Evolutionary conservation across 2,797 vertebrate species (phyloP).

Genomic region (Cyprinella venusta): DNA sequence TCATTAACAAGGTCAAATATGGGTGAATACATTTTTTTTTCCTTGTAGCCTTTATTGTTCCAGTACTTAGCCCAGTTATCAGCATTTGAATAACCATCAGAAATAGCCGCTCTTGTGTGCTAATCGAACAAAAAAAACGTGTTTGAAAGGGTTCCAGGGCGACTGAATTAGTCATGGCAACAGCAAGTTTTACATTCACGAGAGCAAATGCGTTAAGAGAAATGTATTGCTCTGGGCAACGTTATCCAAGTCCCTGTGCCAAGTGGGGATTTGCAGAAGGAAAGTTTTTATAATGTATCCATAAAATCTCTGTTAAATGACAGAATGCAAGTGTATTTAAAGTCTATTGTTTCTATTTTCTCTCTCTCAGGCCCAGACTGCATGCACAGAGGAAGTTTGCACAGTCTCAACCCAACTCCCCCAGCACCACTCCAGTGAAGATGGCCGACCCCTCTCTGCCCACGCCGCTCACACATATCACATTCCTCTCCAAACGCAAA

Average conservation of each 20-base stretch:
- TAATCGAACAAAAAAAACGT: conserved; percentile 22
- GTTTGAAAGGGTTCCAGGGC: conserved; percentile 44
- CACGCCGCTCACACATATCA: conserved; percentile 88
- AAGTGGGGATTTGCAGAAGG: conserved; percentile 46
- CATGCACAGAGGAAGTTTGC: conserved; percentile 99
- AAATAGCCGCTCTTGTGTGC: conserved; percentile 22
- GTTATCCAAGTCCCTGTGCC: conserved; percentile 41
- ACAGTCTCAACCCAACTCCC: conserved; percentile 98
- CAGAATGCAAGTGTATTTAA: conserved; percentile 25
- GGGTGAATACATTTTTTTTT: background rate
- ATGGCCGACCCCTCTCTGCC: conserved; percentile 87
- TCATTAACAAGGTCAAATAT: background rate
- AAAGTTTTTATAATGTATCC: conserved; percentile 45
- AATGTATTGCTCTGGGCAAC: conserved; percentile 51
- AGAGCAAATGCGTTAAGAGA: conserved; percentile 38
- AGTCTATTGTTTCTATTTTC: conserved; percentile 58
- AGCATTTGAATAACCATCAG: conserved; percentile 40
- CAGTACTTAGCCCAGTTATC: background rate
- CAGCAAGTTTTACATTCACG: conserved; percentile 20
- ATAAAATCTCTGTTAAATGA: conserved; percentile 29
- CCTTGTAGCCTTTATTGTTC: background rate
- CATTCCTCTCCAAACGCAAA: conserved; percentile 96
- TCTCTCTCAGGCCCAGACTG: conserved; percentile 88
- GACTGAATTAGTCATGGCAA: conserved; percentile 47
- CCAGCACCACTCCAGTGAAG: conserved; percentile 98